A percentile compares a stretch with the other conserved stretches of the same genome.
These are phyloP conservation scores for Pachyrhynchus sulphureomaculatus DNA, from an alignment of 1,140 invertebrate genomes.

Conservation along the genomic window DNA sequence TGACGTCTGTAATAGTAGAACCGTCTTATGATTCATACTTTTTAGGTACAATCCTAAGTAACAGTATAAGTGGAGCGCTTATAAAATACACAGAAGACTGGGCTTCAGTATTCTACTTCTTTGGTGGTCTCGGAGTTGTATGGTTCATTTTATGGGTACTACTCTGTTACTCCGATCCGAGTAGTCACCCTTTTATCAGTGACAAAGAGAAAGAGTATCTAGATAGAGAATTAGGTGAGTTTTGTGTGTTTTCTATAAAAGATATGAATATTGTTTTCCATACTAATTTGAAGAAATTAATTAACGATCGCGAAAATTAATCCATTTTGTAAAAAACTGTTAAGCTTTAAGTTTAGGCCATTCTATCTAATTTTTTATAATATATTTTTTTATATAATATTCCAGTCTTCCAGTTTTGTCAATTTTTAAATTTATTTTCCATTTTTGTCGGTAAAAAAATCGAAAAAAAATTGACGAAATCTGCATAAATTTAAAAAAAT, in stretches of 20 bases:
- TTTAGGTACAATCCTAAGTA: constrained; percentile 71
- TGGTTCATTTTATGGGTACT: constrained; percentile 72
- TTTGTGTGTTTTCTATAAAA: not conserved
- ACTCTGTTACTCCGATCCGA: constrained; percentile 76
- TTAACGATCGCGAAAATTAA: too few species aligned
- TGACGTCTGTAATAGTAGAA: too few species aligned
- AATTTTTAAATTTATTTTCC: too few species aligned
- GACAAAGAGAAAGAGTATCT: constrained; percentile 77
- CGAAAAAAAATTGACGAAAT: too few species aligned
- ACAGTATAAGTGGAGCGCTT: constrained; percentile 70
- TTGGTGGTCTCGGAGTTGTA: constrained; percentile 70
- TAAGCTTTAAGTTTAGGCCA: too few species aligned
- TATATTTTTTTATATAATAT: too few species aligned
- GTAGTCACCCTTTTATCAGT: constrained; percentile 80
- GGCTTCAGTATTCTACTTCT: constrained; percentile 81
- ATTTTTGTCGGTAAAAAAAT: too few species aligned
- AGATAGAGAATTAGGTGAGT: constrained; percentile 60
- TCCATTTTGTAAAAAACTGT: too few species aligned
- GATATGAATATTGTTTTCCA: not conserved
- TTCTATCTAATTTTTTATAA: too few species aligned
- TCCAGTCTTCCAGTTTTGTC: too few species aligned
- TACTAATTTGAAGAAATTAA: not conserved
- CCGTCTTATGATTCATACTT: too few species aligned
- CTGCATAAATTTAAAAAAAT: too few species aligned
- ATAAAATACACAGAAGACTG: constrained; percentile 67